These are phyloP conservation scores for Polyodon spathula DNA, from an alignment of 2,113 vertebrate species.

Conservation along the genomic window DNA sequence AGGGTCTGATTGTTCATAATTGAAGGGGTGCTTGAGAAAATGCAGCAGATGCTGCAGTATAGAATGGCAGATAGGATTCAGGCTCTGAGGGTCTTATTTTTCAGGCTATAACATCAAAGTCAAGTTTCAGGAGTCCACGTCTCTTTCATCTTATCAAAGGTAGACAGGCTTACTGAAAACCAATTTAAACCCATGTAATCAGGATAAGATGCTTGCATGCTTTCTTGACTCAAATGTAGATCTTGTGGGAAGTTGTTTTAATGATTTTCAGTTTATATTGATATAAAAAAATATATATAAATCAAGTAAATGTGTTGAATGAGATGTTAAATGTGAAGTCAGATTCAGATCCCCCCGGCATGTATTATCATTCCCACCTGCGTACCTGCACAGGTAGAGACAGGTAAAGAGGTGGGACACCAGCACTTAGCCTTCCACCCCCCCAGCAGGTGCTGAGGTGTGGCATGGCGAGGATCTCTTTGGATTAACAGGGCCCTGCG, in stretches of 20 bases:
- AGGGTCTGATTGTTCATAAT: conserved; percentile 8
- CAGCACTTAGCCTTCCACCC: no score
- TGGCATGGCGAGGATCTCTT: neutral
- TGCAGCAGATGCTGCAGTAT: neutral
- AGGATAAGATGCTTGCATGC: no score
- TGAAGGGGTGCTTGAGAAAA: conserved; percentile 3
- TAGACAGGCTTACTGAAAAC: no score
- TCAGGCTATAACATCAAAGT: neutral
- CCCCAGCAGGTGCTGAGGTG: neutral
- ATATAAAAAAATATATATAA: no score
- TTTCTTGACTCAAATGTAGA: neutral
- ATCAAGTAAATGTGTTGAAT: neutral
- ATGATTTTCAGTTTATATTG: no score
- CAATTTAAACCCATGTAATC: no score
- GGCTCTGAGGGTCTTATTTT: neutral
- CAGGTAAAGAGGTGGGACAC: no score
- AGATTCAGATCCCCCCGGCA: no score
- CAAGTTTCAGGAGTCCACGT: neutral
- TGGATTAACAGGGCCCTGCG: neutral
- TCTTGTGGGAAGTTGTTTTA: neutral
- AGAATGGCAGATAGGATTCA: conserved; percentile 12
- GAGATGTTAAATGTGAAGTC: neutral
- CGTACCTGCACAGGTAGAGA: no score
- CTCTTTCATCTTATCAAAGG: no score
- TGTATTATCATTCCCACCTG: no score